Conservation (phyloP, 30 jellyfish, hydroid and myxozoan species). For the Pseudorhiza aurosa region DNA sequence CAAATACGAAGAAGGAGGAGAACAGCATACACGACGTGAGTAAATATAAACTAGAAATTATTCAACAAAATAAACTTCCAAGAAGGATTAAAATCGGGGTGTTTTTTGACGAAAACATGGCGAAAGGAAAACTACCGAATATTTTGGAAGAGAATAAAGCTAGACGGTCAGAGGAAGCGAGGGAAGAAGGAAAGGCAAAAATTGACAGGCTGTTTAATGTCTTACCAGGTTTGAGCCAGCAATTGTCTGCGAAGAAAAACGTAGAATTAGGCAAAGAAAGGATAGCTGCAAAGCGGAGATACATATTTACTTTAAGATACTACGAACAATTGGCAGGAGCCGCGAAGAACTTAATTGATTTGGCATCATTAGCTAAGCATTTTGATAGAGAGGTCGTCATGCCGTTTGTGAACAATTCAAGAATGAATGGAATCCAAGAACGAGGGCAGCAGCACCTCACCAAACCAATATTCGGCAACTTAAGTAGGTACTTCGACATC, state of each 20-base stretch:
- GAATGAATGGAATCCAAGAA: constrained; percentile 88
- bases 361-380: constrained; percentile 89
- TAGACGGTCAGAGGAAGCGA: neutral
- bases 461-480: constrained; percentile 41
- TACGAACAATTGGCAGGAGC: constrained; percentile 94
- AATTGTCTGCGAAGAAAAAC: neutral
- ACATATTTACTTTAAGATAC: constrained; percentile 71
- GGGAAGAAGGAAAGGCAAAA: neutral
- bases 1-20: neutral
- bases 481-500: constrained; percentile 79
- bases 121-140: neutral
- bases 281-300: constrained; percentile 17
- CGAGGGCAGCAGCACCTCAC: constrained; percentile 8
- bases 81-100: neutral
- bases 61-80: neutral
- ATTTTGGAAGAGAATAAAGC: neutral
- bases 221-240: neutral
- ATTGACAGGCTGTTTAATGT: neutral
- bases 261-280: neutral
- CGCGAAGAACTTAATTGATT: constrained; percentile 77
- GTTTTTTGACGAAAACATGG: neutral
- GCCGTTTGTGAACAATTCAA: constrained; percentile 92
- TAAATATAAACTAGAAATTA: neutral
- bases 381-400: constrained; percentile 66
- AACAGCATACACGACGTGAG: neutral